These are phyloP conservation scores for Rugalucina vietnamica DNA, from an alignment of 2,888 invertebrate genomes.

Conservation along the genomic window DNA sequence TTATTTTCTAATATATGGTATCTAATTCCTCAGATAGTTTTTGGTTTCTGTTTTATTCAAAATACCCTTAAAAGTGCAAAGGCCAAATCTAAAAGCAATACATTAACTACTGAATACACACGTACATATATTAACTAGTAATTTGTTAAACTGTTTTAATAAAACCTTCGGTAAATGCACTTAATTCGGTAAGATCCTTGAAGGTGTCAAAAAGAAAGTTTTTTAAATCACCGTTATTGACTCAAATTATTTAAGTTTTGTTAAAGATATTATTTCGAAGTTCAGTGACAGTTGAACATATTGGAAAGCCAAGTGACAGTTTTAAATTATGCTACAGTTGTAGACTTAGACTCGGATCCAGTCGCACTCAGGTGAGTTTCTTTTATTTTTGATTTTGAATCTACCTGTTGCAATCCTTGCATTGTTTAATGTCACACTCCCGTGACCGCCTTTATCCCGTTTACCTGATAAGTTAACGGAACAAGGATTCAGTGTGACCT, in stretches of 20 bases:
- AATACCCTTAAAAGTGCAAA: background rate
- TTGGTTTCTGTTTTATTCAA: background rate
- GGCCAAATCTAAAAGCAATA: background rate
- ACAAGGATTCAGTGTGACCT: too few relatives aligned
- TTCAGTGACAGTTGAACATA: background rate
- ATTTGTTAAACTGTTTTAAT: slow-evolving; percentile 6
- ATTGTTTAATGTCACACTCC: too few relatives aligned
- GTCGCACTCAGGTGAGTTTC: too few relatives aligned
- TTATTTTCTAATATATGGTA: too few relatives aligned
- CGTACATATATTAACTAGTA: background rate
- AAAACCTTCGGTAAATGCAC: slow-evolving; percentile 6
- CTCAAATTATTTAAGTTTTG: background rate
- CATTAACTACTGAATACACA: background rate
- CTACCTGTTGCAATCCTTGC: too few relatives aligned
- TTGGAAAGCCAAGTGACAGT: too few relatives aligned
- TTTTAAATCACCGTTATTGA: background rate
- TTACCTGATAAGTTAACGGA: too few relatives aligned
- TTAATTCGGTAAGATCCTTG: slow-evolving; percentile 1
- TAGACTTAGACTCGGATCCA: too few relatives aligned
- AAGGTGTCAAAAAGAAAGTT: slow-evolving; percentile 4
- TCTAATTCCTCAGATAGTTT: too few relatives aligned
- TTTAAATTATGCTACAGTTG: too few relatives aligned
- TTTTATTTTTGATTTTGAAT: too few relatives aligned
- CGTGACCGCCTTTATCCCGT: too few relatives aligned
- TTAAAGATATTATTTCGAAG: background rate